Base-by-base conservation (phyloP, 2,113 vertebrate genomes). In the Mirza zaza region DNA sequence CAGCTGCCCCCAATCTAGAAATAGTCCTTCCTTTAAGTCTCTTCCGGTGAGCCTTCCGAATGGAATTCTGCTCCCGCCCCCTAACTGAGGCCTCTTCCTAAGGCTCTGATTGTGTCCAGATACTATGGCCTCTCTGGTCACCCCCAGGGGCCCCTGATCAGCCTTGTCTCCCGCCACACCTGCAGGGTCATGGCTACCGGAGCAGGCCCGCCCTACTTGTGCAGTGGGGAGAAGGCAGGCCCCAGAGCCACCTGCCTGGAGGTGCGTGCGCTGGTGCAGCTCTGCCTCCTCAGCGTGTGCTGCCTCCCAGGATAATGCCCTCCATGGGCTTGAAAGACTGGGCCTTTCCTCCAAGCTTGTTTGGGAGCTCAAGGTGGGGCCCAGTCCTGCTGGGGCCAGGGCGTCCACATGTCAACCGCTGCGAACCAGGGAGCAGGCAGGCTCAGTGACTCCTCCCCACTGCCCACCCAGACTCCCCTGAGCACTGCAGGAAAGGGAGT, bases 111-210 rank as follows among this genome's bases (percentile, higher is more conserved):
- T 2, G 1, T 17, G 12, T 73, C n/a, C 2, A 5, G 39, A 65
- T 20, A 39, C 29, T 2, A 1, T 29, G 11, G 63, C 21, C 3
- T 45, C n/a, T 45, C 17, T 21, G 57, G 36, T 42, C 15, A 34
- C 21, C 18, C 1, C 12, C 4, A 17, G 63, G 20, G 9, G 3
- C 1, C n/a, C 14, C 8, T 32, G 86, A 6, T 25, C 48, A 85
- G 36, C 12, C 25, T 42, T 23, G 23, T 14, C 25, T 55, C 14
- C 8, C 20, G 14, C 55, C 8, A 18, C 21, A 0, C 32, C 10
- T 50, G 8, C 20, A 34, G n/a, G 50, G 18, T 8, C 2, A 0
- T 25, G n/a, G 65, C 34, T 67, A 1, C 13, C 13, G 21, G 12
- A 25, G 39, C 27, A 61, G 50, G 52, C n/a, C n/a, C 10, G 4